Base-by-base conservation (phyloP, 2,888 invertebrate species). In the Parnassius orleans region DNA sequence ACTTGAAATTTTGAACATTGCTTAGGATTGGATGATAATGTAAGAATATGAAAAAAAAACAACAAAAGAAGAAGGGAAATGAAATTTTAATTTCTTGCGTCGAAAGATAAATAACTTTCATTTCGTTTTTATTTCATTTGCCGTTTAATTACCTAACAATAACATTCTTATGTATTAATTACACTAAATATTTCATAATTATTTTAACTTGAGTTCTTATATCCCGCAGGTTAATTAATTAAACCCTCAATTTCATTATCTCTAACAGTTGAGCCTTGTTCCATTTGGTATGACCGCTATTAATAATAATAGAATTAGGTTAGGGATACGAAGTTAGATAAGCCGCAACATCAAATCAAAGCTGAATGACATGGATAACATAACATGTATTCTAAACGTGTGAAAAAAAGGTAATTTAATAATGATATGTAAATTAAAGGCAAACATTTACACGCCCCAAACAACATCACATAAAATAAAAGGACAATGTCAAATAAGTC, bases 231-330 rank as follows among this genome's bases (percentile, higher is more conserved):
- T 50, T 55, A 60, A 54, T 60, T 60, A 60, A 55, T 60, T 48
- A 54, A 54, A 54, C 48, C 42, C 60, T 48, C 60, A 24, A 50
- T 54, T 50, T 48, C 54, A 61, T 61, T 46, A 46, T n/a, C 24
- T 24, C 33, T 52, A 44, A 61, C 5, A 44, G 55, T 51, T 50
- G 50, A 60, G 24, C 60, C 50, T n/a, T 43, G 55, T 60, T 60
- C 50, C 55, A 61, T 61, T 56, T 51, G 44, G 46, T 10, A 56
- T 52, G 51, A 46, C 46, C 55, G 56, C 46, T 52, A 56, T 61
- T 56, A 55, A 56, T 61, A 61, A 55, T 61, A 56, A 55, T 52
- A 46, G 52, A 61, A 56, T 61, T 51, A 51, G 44, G 41, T 44
- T 11, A 41, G 33, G 58, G 44, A 53, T 44, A 52, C 50, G 41